Evolutionary conservation across 1,140 invertebrate genomes (phyloP).

Genomic region (Drosophila novamexicana): DNA sequence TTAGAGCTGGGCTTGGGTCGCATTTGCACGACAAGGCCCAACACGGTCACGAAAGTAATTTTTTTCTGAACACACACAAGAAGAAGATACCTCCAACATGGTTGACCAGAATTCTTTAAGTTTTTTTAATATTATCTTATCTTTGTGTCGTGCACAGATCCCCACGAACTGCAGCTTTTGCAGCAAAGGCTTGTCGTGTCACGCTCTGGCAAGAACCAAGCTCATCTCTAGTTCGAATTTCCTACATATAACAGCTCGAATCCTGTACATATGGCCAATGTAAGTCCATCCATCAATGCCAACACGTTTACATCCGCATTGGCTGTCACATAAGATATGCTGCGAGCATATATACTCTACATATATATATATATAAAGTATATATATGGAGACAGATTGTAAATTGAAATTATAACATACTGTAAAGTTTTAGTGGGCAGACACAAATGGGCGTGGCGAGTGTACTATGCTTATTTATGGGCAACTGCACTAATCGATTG

Average conservation of each 20-base stretch:
- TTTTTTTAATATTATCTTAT: no score
- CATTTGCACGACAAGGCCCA: no score
- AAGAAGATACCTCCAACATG: no score
- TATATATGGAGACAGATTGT: constrained; percentile 40
- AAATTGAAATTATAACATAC: constrained; percentile 78
- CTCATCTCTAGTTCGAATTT: no score
- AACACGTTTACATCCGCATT: constrained; percentile 64
- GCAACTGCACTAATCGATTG: constrained; percentile 62
- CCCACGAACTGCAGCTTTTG: no score
- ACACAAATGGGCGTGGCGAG: background rate
- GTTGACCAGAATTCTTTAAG: no score
- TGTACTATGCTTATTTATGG: constrained; percentile 65
- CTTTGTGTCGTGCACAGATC: no score
- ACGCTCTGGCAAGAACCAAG: no score
- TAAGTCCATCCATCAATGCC: constrained; percentile 74
- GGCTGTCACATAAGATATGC: constrained; percentile 60
- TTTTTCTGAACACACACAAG: no score
- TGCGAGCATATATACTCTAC: constrained; percentile 12
- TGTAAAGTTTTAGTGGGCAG: constrained; percentile 43
- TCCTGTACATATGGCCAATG: constrained; percentile 25
- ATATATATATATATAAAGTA: constrained; percentile 20
- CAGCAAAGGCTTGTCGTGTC: no score
- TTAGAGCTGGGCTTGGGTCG: no score
- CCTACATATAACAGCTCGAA: background rate
- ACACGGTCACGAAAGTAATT: no score